These are phyloP conservation scores for Pseudorhombus dupliciocellatus DNA, from an alignment of 2,113 vertebrate genomes.

Conservation along the genomic window DNA sequence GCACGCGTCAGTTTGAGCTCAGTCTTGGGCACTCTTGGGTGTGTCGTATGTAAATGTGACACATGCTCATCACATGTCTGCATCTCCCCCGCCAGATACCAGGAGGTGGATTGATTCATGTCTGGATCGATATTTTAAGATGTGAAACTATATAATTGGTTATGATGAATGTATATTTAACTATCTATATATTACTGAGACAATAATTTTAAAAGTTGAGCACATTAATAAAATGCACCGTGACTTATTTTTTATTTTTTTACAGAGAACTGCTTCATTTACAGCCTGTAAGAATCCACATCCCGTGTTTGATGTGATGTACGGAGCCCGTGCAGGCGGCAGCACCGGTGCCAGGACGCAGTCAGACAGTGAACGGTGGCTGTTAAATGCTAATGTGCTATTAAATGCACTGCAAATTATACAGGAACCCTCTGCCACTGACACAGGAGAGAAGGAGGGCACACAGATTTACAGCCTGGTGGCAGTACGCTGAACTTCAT, in stretches of 20 bases:
- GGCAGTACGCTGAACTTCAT: constrained; percentile 48
- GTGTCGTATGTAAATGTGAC: too few relatives aligned
- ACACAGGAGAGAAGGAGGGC: constrained; percentile 22
- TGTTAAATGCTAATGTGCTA: constrained; percentile 63
- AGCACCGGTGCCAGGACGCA: constrained; percentile 7
- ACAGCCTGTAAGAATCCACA: constrained; percentile 19
- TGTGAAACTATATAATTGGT: not conserved
- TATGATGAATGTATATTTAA: not conserved
- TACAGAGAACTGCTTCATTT: constrained; percentile 33
- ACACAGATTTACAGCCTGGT: constrained; percentile 45
- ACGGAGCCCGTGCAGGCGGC: constrained; percentile 1
- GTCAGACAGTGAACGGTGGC: constrained; percentile 37
- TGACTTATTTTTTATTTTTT: constrained; percentile 39
- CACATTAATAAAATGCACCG: constrained; percentile 35
- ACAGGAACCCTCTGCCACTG: constrained; percentile 27
- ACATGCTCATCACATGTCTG: too few relatives aligned
- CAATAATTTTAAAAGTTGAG: constrained; percentile 7
- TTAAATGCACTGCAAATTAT: constrained; percentile 59
- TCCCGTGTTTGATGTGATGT: constrained; percentile 20
- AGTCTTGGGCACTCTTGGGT: too few relatives aligned
- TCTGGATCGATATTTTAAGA: too few relatives aligned
- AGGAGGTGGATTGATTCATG: too few relatives aligned
- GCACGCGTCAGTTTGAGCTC: too few relatives aligned
- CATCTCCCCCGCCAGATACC: not conserved
- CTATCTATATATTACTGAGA: not conserved